Evolutionary conservation across 2,797 vertebrate species (phyloP), one percentile per base, ranked within the genome.

Genomic region (Setipinna tenuifilis): DNA sequence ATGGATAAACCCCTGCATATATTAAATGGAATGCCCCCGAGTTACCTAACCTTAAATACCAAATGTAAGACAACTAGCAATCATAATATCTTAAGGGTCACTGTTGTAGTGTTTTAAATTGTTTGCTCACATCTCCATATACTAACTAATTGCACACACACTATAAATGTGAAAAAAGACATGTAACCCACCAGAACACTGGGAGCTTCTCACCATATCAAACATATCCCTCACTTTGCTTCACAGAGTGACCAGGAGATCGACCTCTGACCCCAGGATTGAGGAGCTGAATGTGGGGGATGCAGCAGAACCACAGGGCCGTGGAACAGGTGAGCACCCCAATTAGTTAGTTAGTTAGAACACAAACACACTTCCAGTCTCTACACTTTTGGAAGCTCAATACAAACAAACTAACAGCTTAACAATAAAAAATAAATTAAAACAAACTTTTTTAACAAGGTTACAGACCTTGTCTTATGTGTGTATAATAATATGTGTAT

Each of bases 231-330:
- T 41, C 28, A 71, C 5, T 21, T 25, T 28, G 0, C 46, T 82
- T 78, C 87, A 58, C 89, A 99, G 98, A 75, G 94, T 98, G 65
- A 94, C 94, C 46, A 97, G 95, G 85, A 95, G 95, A 90, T 93
- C 93, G 1, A 93, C 94, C n/a, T 94, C 93, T 0, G 97, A 98
- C 86, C 97, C 97, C 82, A 87, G 95, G 0, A 95, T 98, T 68
- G 95, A 97, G 85, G 96, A 98, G 88, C 94, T 98, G 78, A 96
- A 98, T 80, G 96, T 96, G 0, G 98, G 98, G 0, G 97, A 98
- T 0, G 98, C 98, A 0, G 91, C 96, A 3, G 96, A 97, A 85
- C 97, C 96, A 0, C 95, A 97, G 44, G 98, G 97, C 0, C 93
- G 97, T 85, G 98, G 98, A 90, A 99, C 98, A 0, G 98, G 98